Evolutionary conservation across 2,888 invertebrate genomes (phyloP), one percentile per base, ranked within the genome.

Genomic region (Lasius fuliginosus): DNA sequence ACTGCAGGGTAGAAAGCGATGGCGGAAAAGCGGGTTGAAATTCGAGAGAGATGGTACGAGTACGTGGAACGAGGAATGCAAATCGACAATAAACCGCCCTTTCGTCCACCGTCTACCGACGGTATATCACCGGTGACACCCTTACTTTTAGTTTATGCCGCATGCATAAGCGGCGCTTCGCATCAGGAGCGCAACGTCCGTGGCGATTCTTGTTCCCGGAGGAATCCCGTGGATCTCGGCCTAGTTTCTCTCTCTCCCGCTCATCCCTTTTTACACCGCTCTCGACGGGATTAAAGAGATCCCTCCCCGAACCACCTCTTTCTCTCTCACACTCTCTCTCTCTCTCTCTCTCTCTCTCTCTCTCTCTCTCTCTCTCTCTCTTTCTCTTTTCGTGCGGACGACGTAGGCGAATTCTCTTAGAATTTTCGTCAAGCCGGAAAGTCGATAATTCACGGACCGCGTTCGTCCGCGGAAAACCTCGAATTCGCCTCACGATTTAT

Each of bases 81-180:
- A 93, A 93, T 93, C 92, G 90, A 91, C 91, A 90, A 92, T 92
- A 92, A 93, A 93, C 90, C 88, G 89, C 84, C 85, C 88, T 73
- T 73, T 87, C 88, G 88, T 86, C 89, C 85, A 88, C 79, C 88
- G 87, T 90, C 90, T 87, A 88, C 87, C 84, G 73, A 86, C 91
- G 87, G 87, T 92, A 91, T 91, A 92, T 92, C 92, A 92, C 88
- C 89, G 88, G 89, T 90, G 92, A 91, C 91, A 92, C 92, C 85
- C 89, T 91, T 90, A 91, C 88, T 93, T 92, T 92, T 91, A 92
- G 91, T 92, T 92, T 92, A 92, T 90, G 89, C 88, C 85, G 91
- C 89, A 92, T 92, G 91, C 90, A 92, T 92, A 92, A 92, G 87
- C 90, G 89, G 85, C 84, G 87, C 86, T 88, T 88, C 89, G 85